phyloP scores from a whole-genome alignment of 2,797 vertebrate genomes.

The Neosilurus mollespiculum region DNA sequence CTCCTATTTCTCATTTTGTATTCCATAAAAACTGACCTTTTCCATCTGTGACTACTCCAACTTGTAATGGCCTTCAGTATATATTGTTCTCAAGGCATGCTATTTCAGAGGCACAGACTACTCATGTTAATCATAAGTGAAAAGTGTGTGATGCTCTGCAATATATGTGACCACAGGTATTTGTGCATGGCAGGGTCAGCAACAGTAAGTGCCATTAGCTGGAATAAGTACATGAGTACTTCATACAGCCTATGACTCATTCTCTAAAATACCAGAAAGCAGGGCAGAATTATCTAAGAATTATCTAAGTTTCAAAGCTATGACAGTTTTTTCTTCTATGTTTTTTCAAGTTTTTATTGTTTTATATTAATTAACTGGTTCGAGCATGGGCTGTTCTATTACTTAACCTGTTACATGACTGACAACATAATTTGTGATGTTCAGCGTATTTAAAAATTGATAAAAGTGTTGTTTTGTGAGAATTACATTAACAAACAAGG shows the following conservation, averaged over 20 bases:
- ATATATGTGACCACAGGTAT: constrained; percentile 40
- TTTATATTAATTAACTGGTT: background rate
- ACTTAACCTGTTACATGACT: background rate
- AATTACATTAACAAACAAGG: background rate
- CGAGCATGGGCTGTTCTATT: constrained; percentile 5
- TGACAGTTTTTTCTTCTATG: constrained; percentile 8
- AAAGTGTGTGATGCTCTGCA: constrained; percentile 31
- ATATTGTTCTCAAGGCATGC: constrained; percentile 31
- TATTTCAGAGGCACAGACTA: constrained; percentile 26
- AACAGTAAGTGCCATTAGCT: constrained; percentile 42
- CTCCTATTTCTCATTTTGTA: constrained; percentile 6
- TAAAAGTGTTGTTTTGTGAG: background rate
- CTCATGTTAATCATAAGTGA: constrained; percentile 41
- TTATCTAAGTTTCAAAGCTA: constrained; percentile 1
- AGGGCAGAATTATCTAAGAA: constrained; percentile 20
- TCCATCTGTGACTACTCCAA: constrained; percentile 19
- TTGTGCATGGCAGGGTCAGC: constrained; percentile 18
- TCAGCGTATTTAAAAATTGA: background rate
- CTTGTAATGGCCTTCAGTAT: constrained; percentile 11
- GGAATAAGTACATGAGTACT: constrained; percentile 13
- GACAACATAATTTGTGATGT: background rate
- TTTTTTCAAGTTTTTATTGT: background rate
- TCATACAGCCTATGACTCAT: constrained; percentile 38
- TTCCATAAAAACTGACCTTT: constrained; percentile 30
- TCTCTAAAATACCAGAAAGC: constrained; percentile 42